Evolutionary conservation across 64 coral and sea anemone species (phyloP).

Genomic region (Montipora foliosa): DNA sequence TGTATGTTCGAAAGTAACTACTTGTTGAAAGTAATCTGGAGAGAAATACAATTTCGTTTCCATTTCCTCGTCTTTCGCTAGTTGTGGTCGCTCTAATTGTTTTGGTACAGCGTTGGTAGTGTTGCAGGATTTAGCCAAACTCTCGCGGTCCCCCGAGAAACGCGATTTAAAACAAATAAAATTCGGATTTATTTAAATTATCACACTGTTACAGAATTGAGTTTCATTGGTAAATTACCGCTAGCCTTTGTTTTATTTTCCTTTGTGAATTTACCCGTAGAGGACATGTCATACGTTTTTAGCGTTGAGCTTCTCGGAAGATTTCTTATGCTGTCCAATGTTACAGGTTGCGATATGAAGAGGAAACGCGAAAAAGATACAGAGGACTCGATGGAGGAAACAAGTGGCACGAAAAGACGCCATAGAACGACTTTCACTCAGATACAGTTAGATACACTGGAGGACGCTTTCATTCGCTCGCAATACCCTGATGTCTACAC

Average conservation of each 20-base stretch:
- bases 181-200: slow-evolving; percentile 12
- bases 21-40: background rate
- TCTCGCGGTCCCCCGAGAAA: background rate
- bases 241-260: slow-evolving; percentile 26
- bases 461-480: slow-evolving; percentile 83
- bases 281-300: background rate
- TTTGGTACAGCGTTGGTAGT: background rate
- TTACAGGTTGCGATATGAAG: slow-evolving; percentile 47
- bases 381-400: slow-evolving; percentile 48
- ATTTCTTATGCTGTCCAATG: slow-evolving; percentile 22
- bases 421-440: slow-evolving; percentile 92
- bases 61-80: background rate
- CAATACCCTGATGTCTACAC: slow-evolving; percentile 93
- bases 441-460: slow-evolving; percentile 78
- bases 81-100: slow-evolving; percentile 24
- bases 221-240: background rate
- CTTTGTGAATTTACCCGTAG: background rate
- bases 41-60: background rate
- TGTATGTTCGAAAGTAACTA: slow-evolving; percentile 5
- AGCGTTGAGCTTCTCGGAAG: background rate
- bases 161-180: slow-evolving; percentile 34
- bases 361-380: slow-evolving; percentile 74
- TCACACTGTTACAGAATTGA: background rate
- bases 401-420: slow-evolving; percentile 72
- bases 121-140: background rate